These are phyloP conservation scores for Orchestia grillus DNA, from an alignment of 1,140 invertebrate genomes.

Conservation along the genomic window DNA sequence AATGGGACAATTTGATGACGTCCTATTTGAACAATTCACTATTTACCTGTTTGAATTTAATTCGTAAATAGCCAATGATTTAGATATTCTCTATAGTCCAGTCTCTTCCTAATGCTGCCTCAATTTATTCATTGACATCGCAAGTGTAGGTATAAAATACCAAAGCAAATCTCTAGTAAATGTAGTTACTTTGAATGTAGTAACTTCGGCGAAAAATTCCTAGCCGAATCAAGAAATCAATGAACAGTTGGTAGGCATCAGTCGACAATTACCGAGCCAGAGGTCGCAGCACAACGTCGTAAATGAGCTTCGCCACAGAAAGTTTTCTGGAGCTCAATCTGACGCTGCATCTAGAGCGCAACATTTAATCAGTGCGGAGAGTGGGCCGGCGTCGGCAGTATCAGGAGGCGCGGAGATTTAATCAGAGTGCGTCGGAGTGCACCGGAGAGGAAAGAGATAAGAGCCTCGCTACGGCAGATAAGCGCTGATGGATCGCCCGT, in stretches of 20 bases:
- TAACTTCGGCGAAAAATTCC: not conserved
- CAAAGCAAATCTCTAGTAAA: not conserved
- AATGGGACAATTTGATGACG: no score
- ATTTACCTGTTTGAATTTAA: no score
- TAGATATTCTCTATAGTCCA: no score
- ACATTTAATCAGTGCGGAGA: constrained; percentile 17
- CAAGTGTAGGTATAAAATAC: not conserved
- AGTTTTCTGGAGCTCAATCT: not conserved
- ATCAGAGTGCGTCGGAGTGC: constrained; percentile 18
- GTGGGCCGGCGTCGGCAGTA: not conserved
- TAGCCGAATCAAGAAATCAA: not conserved
- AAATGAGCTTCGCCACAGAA: not conserved
- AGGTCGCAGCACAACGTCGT: not conserved
- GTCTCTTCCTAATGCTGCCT: no score
- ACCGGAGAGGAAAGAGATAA: constrained; percentile 47
- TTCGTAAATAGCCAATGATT: no score
- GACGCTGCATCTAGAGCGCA: not conserved
- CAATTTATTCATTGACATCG: not conserved
- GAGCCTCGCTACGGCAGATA: constrained; percentile 28
- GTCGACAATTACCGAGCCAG: not conserved
- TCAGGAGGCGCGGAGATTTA: constrained; percentile 31
- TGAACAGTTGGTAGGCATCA: not conserved
- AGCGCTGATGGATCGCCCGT: constrained; percentile 45
- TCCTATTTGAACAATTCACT: no score
- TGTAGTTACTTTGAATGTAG: no score